phyloP scores from a whole-genome alignment of 2,888 invertebrate species.

The Chirona hameri region DNA sequence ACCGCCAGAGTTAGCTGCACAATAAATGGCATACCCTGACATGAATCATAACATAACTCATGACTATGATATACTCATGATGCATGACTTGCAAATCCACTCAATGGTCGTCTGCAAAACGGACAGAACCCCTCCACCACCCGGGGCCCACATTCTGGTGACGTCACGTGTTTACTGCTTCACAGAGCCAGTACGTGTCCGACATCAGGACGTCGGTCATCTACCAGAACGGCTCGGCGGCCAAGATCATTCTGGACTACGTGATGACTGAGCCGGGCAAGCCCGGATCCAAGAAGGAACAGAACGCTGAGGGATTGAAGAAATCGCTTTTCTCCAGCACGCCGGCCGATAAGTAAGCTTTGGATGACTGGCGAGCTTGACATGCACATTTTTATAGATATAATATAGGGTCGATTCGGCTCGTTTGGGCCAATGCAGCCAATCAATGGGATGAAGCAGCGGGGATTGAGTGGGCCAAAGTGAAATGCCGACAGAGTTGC shows the following conservation, averaged over 20 bases:
- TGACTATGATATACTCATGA: no score
- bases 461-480: no score
- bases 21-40: no score
- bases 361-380: background rate
- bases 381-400: background rate
- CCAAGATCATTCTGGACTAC: slow-evolving; percentile 77
- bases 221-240: slow-evolving; percentile 69
- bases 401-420: background rate
- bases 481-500: no score
- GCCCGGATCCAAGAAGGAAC: slow-evolving; percentile 49
- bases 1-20: no score
- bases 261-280: slow-evolving; percentile 51
- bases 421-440: background rate
- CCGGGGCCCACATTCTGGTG: no score
- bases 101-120: no score
- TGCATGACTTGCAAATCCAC: no score
- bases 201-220: slow-evolving; percentile 82
- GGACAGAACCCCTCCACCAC: no score
- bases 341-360: background rate
- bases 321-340: background rate
- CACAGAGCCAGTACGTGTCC: slow-evolving; percentile 71
- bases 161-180: no score
- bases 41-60: no score
- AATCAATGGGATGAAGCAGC: no score
- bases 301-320: slow-evolving; percentile 41